Conservation (phyloP, 2,797 vertebrate species). For the Melanotaenia trifasciata region DNA sequence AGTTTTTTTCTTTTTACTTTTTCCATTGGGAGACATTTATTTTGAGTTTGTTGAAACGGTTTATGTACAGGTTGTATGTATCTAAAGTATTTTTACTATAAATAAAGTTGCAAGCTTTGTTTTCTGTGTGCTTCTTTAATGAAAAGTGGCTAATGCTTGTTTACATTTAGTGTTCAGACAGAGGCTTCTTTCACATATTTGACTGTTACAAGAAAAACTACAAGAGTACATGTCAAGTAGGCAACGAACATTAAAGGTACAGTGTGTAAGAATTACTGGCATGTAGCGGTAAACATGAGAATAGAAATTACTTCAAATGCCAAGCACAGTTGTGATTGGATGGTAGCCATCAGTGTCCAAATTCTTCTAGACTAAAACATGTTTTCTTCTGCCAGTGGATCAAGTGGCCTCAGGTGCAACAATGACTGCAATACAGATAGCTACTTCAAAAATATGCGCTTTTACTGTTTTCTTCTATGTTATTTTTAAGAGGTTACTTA, state of each 20-base stretch:
- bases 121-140: slow-evolving; percentile 32
- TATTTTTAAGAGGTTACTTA: no score
- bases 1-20: slow-evolving; percentile 45
- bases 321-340: no score
- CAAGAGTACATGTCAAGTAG: not conserved
- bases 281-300: no score
- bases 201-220: not conserved
- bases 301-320: no score
- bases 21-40: slow-evolving; percentile 58
- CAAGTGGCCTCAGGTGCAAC: no score
- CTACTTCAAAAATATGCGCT: no score
- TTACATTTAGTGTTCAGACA: not conserved
- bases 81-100: slow-evolving; percentile 89
- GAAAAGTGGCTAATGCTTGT: not conserved
- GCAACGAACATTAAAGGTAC: not conserved
- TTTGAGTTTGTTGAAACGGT: slow-evolving; percentile 72
- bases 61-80: slow-evolving; percentile 87
- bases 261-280: not conserved
- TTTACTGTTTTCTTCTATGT: no score
- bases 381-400: no score
- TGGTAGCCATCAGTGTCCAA: no score
- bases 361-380: no score
- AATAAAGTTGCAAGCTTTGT: slow-evolving; percentile 76
- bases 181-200: not conserved
- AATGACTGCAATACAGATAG: no score